phyloP scores from a whole-genome alignment of 2,797 vertebrate genomes.

The Intellagama lesueurii region DNA sequence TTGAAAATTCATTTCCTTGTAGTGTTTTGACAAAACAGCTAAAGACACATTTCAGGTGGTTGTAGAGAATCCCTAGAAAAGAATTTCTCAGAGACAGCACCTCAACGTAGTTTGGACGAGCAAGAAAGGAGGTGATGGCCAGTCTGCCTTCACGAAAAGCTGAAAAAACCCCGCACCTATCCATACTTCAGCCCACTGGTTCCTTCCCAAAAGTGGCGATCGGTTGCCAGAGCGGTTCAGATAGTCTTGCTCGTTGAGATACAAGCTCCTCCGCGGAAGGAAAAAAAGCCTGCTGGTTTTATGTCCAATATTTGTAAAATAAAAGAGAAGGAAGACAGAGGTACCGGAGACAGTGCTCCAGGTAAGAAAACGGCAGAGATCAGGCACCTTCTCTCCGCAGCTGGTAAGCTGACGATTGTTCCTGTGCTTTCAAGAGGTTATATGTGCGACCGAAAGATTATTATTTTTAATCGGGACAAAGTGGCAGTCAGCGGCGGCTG shows the following conservation, averaged over 20 bases:
- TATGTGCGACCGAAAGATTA: neutral
- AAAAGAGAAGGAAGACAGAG: neutral
- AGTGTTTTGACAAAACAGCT: neutral
- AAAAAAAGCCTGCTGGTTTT: neutral
- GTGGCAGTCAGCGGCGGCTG: neutral
- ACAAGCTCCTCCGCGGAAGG: neutral
- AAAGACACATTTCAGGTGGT: neutral
- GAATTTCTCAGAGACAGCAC: neutral
- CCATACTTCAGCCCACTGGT: neutral
- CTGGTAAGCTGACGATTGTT: neutral
- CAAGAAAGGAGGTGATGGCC: too few relatives aligned
- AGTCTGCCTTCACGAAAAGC: neutral
- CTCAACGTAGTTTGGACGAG: too few relatives aligned
- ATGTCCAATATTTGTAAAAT: neutral
- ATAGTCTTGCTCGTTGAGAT: neutral
- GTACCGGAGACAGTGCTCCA: too few relatives aligned
- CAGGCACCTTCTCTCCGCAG: neutral
- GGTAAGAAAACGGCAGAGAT: neutral
- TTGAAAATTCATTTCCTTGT: neutral
- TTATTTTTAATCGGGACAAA: neutral
- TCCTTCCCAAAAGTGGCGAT: neutral
- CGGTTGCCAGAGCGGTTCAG: neutral
- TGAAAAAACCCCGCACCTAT: neutral
- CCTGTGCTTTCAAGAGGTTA: conserved; percentile 2
- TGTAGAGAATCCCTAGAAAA: neutral